A percentile compares a stretch with the other conserved stretches of the same genome.
phyloP scores from a whole-genome alignment of 2,113 vertebrate species.

The Nettapus auritus region DNA sequence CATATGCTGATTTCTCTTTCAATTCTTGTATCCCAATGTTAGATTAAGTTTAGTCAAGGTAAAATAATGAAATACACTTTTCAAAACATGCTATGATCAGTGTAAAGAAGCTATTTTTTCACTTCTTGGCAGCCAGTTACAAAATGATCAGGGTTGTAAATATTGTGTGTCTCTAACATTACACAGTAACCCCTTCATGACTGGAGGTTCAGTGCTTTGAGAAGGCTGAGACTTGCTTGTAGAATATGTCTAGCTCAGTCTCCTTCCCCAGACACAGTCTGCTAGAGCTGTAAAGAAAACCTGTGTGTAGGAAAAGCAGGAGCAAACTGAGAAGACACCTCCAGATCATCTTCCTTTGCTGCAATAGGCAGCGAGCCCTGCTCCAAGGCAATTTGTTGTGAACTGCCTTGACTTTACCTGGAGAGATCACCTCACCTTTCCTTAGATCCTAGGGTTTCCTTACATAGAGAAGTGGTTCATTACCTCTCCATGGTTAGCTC shows the following conservation, averaged over 20 bases:
- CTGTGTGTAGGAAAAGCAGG: not conserved
- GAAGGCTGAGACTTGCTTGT: not conserved
- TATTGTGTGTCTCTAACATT: not conserved
- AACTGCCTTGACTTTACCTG: not conserved
- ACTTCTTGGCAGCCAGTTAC: not conserved
- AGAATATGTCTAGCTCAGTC: not conserved
- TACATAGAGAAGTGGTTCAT: not conserved
- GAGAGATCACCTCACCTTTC: not conserved
- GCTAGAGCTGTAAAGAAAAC: not conserved
- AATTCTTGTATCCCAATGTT: not conserved
- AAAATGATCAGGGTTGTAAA: not conserved
- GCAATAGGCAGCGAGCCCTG: not conserved
- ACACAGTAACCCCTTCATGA: not conserved
- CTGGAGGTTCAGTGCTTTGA: not conserved
- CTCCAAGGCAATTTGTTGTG: not conserved
- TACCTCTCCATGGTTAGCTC: not conserved
- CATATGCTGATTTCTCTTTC: not conserved
- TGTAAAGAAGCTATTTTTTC: not conserved
- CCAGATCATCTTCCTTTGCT: not conserved
- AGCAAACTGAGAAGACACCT: not conserved
- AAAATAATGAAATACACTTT: not conserved
- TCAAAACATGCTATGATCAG: not conserved
- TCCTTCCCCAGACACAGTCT: not conserved
- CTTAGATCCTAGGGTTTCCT: not conserved
- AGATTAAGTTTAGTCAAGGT: not conserved